A percentile compares a stretch with the other conserved stretches of the same genome.
Conservation (phyloP, 2,888 invertebrate species). For the Rhingia rostrata region DNA sequence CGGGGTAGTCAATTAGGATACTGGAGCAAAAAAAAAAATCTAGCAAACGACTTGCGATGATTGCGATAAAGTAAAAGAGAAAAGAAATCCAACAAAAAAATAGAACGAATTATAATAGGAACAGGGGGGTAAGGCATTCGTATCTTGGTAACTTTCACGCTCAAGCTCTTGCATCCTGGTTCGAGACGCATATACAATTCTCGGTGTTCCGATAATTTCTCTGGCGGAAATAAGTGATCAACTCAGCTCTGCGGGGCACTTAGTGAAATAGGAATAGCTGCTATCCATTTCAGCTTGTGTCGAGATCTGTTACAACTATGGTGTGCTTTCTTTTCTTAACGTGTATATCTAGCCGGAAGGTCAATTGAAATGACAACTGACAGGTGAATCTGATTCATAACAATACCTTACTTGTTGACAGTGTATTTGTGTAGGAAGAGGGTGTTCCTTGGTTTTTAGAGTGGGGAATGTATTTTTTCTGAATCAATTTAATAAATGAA, state of each 20-base stretch:
- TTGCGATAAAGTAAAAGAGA: slow-evolving; percentile 15
- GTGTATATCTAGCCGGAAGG: slow-evolving; percentile 2
- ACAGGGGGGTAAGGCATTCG: neutral
- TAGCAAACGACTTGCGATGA: slow-evolving; percentile 34
- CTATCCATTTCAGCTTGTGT: slow-evolving; percentile 19
- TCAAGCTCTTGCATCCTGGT: slow-evolving; percentile 1
- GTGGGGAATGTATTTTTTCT: slow-evolving; percentile 5
- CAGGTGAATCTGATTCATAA: slow-evolving; percentile 34
- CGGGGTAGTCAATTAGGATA: slow-evolving; percentile 60
- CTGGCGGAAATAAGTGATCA: slow-evolving; percentile 47
- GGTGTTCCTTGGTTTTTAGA: neutral
- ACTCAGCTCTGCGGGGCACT: slow-evolving; percentile 50
- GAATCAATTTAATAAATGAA: slow-evolving; percentile 15
- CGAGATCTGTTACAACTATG: slow-evolving; percentile 10
- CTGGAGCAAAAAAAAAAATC: slow-evolving; percentile 35
- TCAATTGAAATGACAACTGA: slow-evolving; percentile 28
- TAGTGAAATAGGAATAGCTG: slow-evolving; percentile 30
- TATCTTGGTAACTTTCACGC: neutral
- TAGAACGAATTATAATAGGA: neutral
- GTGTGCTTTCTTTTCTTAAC: neutral
- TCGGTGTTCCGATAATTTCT: slow-evolving; percentile 46
- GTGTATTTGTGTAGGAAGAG: neutral
- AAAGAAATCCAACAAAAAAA: neutral
- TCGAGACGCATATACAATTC: neutral
- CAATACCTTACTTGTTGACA: slow-evolving; percentile 27